Percentiles rank a stretch among this genome's conserved stretches.
Conservation (phyloP, 92 coral and sea anemone genomes). For the Porites divaricata region DNA sequence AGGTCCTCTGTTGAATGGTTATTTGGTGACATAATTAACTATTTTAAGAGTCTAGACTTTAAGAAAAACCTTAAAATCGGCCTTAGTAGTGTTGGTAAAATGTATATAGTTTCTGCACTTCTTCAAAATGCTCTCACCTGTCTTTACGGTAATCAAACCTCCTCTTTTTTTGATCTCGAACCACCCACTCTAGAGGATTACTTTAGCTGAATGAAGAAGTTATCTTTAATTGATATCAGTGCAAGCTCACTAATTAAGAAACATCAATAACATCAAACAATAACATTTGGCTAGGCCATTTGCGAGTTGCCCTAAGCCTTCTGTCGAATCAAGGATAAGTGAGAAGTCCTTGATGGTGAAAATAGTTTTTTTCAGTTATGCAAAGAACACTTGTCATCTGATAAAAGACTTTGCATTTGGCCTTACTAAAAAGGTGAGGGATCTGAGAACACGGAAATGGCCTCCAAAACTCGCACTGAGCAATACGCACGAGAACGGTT, state of each 20-base stretch:
- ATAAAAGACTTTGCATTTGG: constrained; percentile 14
- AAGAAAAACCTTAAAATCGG: constrained; percentile 11
- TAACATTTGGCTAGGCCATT: too few species aligned
- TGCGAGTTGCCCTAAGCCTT: too few species aligned
- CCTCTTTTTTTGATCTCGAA: constrained; percentile 35
- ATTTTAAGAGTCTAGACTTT: constrained; percentile 18
- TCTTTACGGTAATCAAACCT: constrained; percentile 47
- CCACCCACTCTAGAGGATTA: constrained; percentile 38
- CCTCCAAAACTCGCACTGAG: constrained; percentile 17
- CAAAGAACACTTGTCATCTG: constrained; percentile 12
- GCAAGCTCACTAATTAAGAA: not conserved
- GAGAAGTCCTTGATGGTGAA: constrained; percentile 3
- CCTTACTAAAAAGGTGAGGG: constrained; percentile 10
- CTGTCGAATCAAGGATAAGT: too few species aligned
- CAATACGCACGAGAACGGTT: too few species aligned
- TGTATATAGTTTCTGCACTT: constrained; percentile 26
- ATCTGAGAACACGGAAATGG: constrained; percentile 13
- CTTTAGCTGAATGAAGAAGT: constrained; percentile 18
- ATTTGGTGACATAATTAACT: constrained; percentile 18
- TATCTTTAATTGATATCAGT: not conserved
- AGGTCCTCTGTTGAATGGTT: constrained; percentile 17
- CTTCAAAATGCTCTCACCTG: constrained; percentile 41
- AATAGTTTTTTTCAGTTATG: constrained; percentile 8
- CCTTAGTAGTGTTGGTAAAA: constrained; percentile 21
- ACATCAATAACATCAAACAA: not conserved